Conservation (phyloP, 2,888 invertebrate species). For the Cyaniris semiargus region DNA sequence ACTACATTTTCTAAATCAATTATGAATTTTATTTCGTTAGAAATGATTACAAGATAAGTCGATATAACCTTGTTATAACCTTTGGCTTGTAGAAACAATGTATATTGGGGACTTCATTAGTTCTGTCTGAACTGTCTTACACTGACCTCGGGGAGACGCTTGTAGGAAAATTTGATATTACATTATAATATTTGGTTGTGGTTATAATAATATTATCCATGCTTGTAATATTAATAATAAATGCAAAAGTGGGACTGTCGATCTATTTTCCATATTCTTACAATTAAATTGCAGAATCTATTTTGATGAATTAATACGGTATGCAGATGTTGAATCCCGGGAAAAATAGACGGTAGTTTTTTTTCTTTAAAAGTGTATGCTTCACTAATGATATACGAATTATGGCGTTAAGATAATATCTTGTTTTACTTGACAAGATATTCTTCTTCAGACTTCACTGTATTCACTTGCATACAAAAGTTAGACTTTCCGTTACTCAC, state of each 20-base stretch:
- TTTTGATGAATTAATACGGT: neutral
- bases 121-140: constrained; percentile 14
- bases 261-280: too few species aligned
- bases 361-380: too few species aligned
- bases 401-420: too few species aligned
- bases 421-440: too few species aligned
- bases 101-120: neutral
- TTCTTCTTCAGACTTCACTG: too few species aligned
- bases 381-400: too few species aligned
- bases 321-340: neutral
- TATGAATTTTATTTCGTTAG: too few species aligned
- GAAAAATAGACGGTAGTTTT: neutral
- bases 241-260: neutral
- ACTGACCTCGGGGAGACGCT: neutral
- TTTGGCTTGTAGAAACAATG: neutral
- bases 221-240: neutral
- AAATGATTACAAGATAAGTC: neutral
- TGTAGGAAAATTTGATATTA: neutral
- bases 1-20: too few species aligned
- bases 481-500: too few species aligned
- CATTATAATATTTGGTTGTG: neutral
- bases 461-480: too few species aligned
- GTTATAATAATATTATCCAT: neutral
- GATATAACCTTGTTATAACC: neutral
- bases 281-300: neutral